Conservation (phyloP, 2,888 invertebrate genomes). For the Schizaphis graminum region DNA sequence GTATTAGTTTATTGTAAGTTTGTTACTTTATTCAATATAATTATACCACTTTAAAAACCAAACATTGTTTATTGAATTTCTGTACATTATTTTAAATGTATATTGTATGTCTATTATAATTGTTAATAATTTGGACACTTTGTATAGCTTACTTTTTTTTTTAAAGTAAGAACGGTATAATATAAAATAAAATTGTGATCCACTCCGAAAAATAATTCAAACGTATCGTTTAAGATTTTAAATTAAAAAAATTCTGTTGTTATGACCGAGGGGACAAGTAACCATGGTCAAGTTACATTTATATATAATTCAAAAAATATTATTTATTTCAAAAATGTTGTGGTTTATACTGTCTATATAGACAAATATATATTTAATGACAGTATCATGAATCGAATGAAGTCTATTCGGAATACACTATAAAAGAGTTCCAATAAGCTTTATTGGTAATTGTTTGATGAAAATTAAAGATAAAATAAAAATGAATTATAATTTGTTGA, state of each 20-base stretch:
- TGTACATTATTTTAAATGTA: no score
- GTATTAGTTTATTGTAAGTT: no score
- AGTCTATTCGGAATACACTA: neutral
- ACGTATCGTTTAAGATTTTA: neutral
- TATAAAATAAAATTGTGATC: neutral
- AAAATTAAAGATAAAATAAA: neutral
- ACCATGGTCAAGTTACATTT: neutral
- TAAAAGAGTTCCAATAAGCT: neutral
- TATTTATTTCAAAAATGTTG: neutral
- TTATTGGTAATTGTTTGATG: constrained; percentile 1
- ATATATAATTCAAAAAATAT: constrained; percentile 12
- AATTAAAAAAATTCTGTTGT: neutral
- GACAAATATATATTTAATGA: neutral
- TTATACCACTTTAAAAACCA: no score
- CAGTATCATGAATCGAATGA: neutral
- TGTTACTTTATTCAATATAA: no score
- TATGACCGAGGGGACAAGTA: neutral
- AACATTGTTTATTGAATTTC: no score
- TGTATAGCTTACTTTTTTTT: neutral
- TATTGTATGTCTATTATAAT: no score
- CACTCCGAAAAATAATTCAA: neutral
- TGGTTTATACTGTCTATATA: neutral
- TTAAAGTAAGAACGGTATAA: no score
- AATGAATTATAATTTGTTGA: constrained; percentile 32
- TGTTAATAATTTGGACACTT: no score